Evolutionary conservation across 2,888 invertebrate genomes (phyloP).

Genomic region (Plebejus argus): DNA sequence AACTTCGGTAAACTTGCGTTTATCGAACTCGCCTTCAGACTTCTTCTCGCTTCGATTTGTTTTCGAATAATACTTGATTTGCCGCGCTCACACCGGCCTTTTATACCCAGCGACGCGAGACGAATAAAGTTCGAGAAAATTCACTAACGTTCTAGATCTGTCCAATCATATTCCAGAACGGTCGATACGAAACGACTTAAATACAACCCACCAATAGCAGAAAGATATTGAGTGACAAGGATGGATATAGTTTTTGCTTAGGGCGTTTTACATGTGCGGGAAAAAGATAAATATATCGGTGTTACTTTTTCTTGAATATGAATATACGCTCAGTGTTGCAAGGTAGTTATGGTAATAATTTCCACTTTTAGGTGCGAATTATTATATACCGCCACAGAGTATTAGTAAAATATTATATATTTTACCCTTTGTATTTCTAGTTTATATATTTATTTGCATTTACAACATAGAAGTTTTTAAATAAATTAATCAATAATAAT

Average conservation of each 20-base stretch:
- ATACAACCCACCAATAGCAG: neutral
- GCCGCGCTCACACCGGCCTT: constrained; percentile 15
- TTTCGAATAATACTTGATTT: constrained; percentile 34
- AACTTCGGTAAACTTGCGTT: constrained; percentile 36
- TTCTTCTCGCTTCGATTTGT: constrained; percentile 26
- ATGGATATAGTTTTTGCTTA: neutral
- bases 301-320: neutral
- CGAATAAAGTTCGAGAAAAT: neutral
- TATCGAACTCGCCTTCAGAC: constrained; percentile 5
- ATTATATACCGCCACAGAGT: neutral
- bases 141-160: neutral
- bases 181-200: neutral
- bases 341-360: neutral
- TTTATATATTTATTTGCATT: too few relatives aligned
- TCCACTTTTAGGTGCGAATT: neutral
- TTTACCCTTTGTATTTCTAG: too few relatives aligned
- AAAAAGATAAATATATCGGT: neutral
- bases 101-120: constrained; percentile 1
- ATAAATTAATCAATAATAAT: too few relatives aligned
- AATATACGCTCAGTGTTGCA: constrained; percentile 4
- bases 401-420: too few relatives aligned
- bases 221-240: neutral
- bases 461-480: too few relatives aligned
- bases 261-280: neutral
- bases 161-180: constrained; percentile 1